Conservation (phyloP, 1,140 invertebrate genomes). For the Sminthurinus signatus region DNA sequence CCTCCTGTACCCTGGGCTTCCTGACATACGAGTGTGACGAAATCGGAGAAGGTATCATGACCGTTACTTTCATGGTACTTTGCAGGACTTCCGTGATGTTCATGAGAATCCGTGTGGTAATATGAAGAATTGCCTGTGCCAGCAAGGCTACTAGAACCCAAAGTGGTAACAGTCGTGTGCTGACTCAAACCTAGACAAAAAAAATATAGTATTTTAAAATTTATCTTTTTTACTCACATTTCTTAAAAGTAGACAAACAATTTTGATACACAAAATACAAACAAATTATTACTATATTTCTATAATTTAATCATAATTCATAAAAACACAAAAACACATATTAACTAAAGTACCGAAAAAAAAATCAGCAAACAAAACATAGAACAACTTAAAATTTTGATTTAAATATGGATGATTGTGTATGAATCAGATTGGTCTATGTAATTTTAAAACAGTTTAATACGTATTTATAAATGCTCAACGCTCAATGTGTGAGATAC, state of each 20-base stretch:
- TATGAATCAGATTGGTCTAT: no score
- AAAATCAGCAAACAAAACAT: no score
- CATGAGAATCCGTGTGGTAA: slow-evolving; percentile 53
- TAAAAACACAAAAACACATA: no score
- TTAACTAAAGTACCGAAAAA: no score
- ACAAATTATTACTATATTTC: no score
- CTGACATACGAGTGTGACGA: slow-evolving; percentile 93
- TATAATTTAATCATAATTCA: no score
- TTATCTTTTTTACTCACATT: not conserved
- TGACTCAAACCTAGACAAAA: slow-evolving; percentile 52
- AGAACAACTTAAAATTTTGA: no score
- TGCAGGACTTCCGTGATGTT: slow-evolving; percentile 53
- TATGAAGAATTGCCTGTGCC: slow-evolving; percentile 51
- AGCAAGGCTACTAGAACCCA: slow-evolving; percentile 61
- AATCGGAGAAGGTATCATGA: slow-evolving; percentile 88
- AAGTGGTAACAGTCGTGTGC: slow-evolving; percentile 58
- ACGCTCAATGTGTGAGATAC: no score
- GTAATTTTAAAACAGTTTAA: no score
- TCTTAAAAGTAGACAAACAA: not conserved
- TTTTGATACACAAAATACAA: no score
- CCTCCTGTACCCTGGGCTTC: slow-evolving; percentile 74
- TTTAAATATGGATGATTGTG: no score
- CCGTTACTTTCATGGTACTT: slow-evolving; percentile 77
- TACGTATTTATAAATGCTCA: no score
- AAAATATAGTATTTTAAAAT: not conserved